Base-by-base conservation (phyloP, 2,797 vertebrate species). In the Pseudochromis fuscus region DNA sequence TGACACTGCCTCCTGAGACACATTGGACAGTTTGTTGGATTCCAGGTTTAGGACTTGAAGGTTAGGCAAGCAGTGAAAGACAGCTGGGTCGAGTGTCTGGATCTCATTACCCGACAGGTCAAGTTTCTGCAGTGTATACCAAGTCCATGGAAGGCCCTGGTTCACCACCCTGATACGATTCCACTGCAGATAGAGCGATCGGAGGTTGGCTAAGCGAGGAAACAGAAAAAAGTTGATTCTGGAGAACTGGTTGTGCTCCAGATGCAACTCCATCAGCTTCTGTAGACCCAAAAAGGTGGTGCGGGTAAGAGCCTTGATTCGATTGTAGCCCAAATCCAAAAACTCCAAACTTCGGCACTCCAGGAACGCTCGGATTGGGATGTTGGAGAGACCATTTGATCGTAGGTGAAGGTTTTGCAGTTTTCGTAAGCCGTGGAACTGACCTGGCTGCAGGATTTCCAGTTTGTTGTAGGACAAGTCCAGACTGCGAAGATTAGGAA, bases 201-300 rank as follows among this genome's bases (percentile, higher is more conserved):
- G 94, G 13, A 99, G 95, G 89, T 97, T 99, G 82, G 97, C 96
- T 74, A 99, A 94, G 38, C 98, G 96, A 5, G 98, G 98, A 80
- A 99, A 99, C 77, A 99, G 96, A 80, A 98, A 98, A 87, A 99
- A 99, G 82, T 99, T 99, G 93, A 99, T 96, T 87, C 98, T 94
- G 28, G 98, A 98, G 89, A 99, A 99, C 88, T 99, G 98, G 84
- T 99, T 99, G 91, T 99, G 98, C 80, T 99, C 98, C 89, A 99
- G 79, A 78, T 99, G 98, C 77, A 99, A 95, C 88, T 99, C 98
- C 52, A 97, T 98, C 38, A 99, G 74, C 88, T 95, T 97, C 85
- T 97, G 86, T 21, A 99, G 94, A 50, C 98, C 98, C 63, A 98
- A 92, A 62, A 99, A 99, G 5, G 97, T 97, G 1, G 98, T 99